Base-by-base conservation (phyloP, 2,113 vertebrate genomes). In the Myodes glareolus region DNA sequence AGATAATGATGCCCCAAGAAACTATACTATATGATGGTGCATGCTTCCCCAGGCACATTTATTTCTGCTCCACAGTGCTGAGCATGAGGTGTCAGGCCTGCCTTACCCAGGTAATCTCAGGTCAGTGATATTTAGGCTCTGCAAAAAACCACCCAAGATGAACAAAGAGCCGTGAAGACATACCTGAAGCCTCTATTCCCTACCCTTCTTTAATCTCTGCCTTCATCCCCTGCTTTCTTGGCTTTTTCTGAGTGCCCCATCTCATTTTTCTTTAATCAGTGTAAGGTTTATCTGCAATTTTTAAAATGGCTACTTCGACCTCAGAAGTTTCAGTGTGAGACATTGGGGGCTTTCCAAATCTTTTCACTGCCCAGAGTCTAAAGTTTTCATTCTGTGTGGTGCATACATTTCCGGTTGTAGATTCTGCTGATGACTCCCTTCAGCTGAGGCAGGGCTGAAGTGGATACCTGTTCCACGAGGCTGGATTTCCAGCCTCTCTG, bases 331-430 rank as follows among this genome's bases (percentile, higher is more conserved):
- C 87, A 29, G 33, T 31, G 47, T 33, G n/a, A 36, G 76, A 16
- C 36, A 31, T 52, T 80, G 29, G 23, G 39, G 65, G n/a, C 65
- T 96, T 94, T 67, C 80, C 68, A 90, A 63, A 88, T 63, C 80
- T 72, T 52, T 25, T 95, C 45, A 55, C 19, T 82, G 61, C 52
- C 58, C 95, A 87, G 88, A 95, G 50, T 65, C 75, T 85, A 81
- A 65, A 92, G 39, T 36, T 96, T 1, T 65, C 23, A 73, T 47
- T 27, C 81, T 12, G 1, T 55, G 68, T 68, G n/a, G 17, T 84
- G 19, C 39, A 45, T 67, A 52, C 23, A 14, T 13, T 84, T 29
- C 10, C 25, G 50, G 55, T 33, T 80, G 17, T n/a, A 87, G 36
- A 63, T 61, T 45, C 75, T 19, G 67, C 36, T 23, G 61, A 47